Conservation (phyloP, 37 sponge, comb jelly and placozoan genomes). For the Corticium candelabrum region DNA sequence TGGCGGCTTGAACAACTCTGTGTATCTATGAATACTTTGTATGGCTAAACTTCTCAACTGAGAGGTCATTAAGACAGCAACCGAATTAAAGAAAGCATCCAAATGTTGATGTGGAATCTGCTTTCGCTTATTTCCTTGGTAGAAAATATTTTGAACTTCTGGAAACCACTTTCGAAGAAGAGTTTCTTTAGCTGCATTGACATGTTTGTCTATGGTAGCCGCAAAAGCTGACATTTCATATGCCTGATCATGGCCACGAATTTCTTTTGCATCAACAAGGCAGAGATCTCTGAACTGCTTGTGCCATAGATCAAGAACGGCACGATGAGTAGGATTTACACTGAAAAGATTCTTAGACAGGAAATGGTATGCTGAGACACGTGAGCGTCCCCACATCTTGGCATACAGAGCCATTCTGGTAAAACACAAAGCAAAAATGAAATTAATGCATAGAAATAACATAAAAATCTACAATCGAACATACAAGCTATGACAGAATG, state of each 20-base stretch:
- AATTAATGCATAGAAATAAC: no score
- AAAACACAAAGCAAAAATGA: slow-evolving; percentile 5
- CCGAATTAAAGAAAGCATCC: slow-evolving; percentile 71
- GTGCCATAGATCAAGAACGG: slow-evolving; percentile 81
- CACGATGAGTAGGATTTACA: slow-evolving; percentile 73
- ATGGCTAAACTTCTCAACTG: slow-evolving; percentile 57
- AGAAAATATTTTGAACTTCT: slow-evolving; percentile 94
- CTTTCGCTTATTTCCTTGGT: slow-evolving; percentile 82
- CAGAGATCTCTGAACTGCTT: slow-evolving; percentile 52
- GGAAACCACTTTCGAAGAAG: slow-evolving; percentile 71
- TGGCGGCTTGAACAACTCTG: slow-evolving; percentile 49
- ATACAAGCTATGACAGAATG: no score
- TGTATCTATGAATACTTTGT: slow-evolving; percentile 47
- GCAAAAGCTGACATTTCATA: slow-evolving; percentile 65
- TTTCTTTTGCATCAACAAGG: slow-evolving; percentile 34
- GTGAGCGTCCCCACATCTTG: slow-evolving; percentile 80
- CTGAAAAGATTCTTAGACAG: slow-evolving; percentile 44
- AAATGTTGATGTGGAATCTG: slow-evolving; percentile 68
- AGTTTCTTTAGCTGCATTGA: slow-evolving; percentile 56
- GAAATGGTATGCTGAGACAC: slow-evolving; percentile 15
- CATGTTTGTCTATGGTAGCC: slow-evolving; percentile 39
- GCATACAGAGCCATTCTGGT: slow-evolving; percentile 62
- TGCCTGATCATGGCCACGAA: slow-evolving; percentile 39
- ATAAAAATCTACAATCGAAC: no score
- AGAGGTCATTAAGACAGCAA: slow-evolving; percentile 70